Evolutionary conservation across 2,888 invertebrate genomes (phyloP), one percentile per base, ranked within the genome.

Genomic region (Cephus pulcher): DNA sequence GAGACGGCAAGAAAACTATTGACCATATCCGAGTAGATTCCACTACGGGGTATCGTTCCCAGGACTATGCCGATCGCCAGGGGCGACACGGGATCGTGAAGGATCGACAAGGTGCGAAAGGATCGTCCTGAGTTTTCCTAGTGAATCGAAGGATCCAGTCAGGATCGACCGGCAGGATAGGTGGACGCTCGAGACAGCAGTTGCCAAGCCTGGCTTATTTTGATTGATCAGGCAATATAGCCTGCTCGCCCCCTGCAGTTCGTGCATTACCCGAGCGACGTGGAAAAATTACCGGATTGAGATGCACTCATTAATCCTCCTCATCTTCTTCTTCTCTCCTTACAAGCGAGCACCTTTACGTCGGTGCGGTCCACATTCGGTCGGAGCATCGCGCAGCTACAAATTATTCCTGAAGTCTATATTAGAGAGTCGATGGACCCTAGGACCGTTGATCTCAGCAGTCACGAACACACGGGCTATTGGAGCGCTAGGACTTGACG

Each of bases 141-240:
- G 30, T 30, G 71, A 71, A 23, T 32, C 32, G 71, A 34, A 71
- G 30, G 34, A 71, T 71, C 71, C 30, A 71, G 32, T 30, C 71
- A 9, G 71, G 71, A 34, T 15, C 35, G 34, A 33, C 74, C 74
- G 35, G 37, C n/a, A 9, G 74, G 35, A 74, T 35, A 32, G 74
- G 34, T 34, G 30, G 74, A 74, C 33, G 34, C 71, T 71, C 71
- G 34, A 74, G 74, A 74, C 77, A 74, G 37, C 73, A 74, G 40
- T 77, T 88, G 86, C 86, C 86, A 87, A 85, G 82, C 87, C 81
- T 85, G 82, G 86, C 87, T 86, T 86, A 85, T 86, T 89, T 90
- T 90, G 90, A 90, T 90, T 90, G 90, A 90, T 90, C 90, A 89
- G 90, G 89, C 88, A 90, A 90, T 90, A 90, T 90, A 90, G 87